A percentile compares a stretch with the other conserved stretches of the same genome.
Conservation (phyloP, 2,113 vertebrate species). For the Rhabdornis inornatus region DNA sequence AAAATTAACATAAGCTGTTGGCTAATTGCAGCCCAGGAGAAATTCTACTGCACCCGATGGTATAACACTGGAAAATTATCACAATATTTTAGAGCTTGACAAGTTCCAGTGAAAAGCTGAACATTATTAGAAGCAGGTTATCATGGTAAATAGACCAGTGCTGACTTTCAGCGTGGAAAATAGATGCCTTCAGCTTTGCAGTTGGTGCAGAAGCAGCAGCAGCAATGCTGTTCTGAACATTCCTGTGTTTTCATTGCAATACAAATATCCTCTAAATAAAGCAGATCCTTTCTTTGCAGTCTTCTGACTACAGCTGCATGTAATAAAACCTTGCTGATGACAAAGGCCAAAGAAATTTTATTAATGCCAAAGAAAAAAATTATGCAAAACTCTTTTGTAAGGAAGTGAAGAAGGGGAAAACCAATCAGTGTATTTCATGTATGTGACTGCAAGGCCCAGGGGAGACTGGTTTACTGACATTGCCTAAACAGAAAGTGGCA, state of each 20-base stretch:
- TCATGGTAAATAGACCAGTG: neutral
- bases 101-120: slow-evolving; percentile 50
- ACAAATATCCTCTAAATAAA: neutral
- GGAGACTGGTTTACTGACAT: neutral
- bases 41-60: slow-evolving; percentile 62
- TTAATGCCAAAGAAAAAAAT: neutral
- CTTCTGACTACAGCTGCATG: neutral
- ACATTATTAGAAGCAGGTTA: slow-evolving; percentile 7
- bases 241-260: neutral
- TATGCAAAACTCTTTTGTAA: neutral
- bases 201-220: neutral
- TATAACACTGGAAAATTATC: slow-evolving; percentile 54
- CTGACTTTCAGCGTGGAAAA: neutral
- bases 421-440: neutral
- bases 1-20: slow-evolving; percentile 69
- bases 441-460: neutral
- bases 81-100: slow-evolving; percentile 65
- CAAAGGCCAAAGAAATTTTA: neutral
- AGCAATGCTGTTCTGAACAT: neutral
- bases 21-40: slow-evolving; percentile 67
- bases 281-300: neutral
- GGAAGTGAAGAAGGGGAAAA: neutral
- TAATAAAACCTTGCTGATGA: neutral
- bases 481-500: neutral
- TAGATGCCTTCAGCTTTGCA: neutral